Conservation (phyloP, 2,113 vertebrate genomes). For the Amphilophus citrinellus region DNA sequence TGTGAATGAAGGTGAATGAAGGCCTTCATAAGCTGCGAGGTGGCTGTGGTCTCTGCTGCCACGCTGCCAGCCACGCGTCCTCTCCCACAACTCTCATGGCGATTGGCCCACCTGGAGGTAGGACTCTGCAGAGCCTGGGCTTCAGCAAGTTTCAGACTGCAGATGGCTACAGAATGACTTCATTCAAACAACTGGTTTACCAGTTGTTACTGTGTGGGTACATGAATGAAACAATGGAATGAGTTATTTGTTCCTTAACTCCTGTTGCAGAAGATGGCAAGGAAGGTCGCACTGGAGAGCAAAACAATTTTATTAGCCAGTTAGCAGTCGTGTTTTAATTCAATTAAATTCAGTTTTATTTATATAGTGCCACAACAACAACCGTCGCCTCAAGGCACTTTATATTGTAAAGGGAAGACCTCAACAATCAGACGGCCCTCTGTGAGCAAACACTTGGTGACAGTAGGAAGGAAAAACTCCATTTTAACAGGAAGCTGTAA, state of each 20-base stretch:
- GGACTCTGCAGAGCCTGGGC: not conserved
- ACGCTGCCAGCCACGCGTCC: constrained; percentile 71
- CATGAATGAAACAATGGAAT: not conserved
- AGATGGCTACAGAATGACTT: constrained; percentile 22
- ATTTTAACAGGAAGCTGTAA: not conserved
- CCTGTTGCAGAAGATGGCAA: no score
- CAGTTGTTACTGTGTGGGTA: not conserved
- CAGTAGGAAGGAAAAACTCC: not conserved
- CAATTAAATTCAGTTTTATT: no score
- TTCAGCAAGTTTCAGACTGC: not conserved
- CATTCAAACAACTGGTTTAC: constrained; percentile 11
- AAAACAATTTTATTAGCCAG: no score
- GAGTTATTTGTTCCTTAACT: not conserved
- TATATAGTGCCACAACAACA: no score
- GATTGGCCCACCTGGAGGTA: constrained; percentile 42
- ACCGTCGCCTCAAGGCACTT: not conserved
- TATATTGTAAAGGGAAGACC: not conserved
- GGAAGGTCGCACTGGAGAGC: no score
- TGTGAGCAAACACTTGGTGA: not conserved
- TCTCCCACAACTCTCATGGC: constrained; percentile 36
- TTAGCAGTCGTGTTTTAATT: no score
- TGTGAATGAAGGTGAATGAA: constrained; percentile 75
- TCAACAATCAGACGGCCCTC: not conserved
- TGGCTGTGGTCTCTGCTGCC: constrained; percentile 67
- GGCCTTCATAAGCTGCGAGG: constrained; percentile 73